Conservation (phyloP, 1,140 invertebrate species). For the Tetraneura akinire region DNA sequence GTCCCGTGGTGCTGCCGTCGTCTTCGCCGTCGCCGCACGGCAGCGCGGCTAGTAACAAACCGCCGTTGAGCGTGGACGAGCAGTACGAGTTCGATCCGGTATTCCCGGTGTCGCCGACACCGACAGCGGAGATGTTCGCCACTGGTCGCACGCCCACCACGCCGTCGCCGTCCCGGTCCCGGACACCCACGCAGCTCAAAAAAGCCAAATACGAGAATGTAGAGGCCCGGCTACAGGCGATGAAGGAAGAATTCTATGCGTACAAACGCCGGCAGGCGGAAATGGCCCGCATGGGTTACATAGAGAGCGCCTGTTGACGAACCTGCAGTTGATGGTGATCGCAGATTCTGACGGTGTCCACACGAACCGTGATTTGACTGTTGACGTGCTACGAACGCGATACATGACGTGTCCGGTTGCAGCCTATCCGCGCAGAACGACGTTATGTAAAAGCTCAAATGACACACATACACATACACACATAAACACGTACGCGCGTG, state of each 20-base stretch:
- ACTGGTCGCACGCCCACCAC: slow-evolving; percentile 8
- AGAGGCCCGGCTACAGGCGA: slow-evolving; percentile 86
- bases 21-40: slow-evolving; percentile 62
- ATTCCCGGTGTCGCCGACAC: slow-evolving; percentile 74
- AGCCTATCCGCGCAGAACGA: not conserved
- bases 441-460: slow-evolving; percentile 26
- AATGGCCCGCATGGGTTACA: slow-evolving; percentile 60
- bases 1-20: slow-evolving; percentile 60
- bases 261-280: slow-evolving; percentile 83
- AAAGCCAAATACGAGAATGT: slow-evolving; percentile 75
- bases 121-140: slow-evolving; percentile 64
- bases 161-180: slow-evolving; percentile 47
- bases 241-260: slow-evolving; percentile 94
- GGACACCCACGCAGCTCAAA: slow-evolving; percentile 54
- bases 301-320: slow-evolving; percentile 75
- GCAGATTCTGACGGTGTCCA: no score
- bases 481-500: no score
- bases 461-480: no score
- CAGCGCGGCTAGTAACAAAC: slow-evolving; percentile 53
- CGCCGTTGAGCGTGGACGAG: slow-evolving; percentile 81
- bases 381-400: no score
- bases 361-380: no score
- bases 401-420: no score
- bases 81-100: slow-evolving; percentile 92
- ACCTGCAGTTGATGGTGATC: no score